Conservation (phyloP, 1,140 invertebrate species). For the Habropoda laboriosa region DNA sequence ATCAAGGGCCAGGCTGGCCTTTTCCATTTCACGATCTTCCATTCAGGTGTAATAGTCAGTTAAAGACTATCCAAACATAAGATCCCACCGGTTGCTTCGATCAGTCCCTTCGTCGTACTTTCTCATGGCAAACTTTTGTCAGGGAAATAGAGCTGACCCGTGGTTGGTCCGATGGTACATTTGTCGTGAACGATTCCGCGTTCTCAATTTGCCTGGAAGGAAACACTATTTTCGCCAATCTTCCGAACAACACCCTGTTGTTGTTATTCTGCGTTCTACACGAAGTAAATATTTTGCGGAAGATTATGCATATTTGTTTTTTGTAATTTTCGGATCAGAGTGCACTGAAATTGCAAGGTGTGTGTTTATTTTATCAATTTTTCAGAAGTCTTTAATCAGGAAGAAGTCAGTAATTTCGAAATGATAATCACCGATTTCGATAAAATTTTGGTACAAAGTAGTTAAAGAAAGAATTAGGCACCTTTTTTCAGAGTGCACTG, state of each 20-base stretch:
- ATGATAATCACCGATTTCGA: too few species aligned
- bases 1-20: conserved; percentile 76
- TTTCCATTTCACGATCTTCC: conserved; percentile 71
- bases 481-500: too few species aligned
- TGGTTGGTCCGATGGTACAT: not conserved
- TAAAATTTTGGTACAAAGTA: too few species aligned
- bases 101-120: conserved; percentile 34
- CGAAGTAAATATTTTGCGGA: too few species aligned
- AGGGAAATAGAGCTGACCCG: not conserved
- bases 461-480: too few species aligned
- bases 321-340: too few species aligned
- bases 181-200: not conserved
- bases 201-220: conserved; percentile 13
- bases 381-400: too few species aligned
- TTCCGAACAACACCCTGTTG: not conserved
- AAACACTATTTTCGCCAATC: not conserved
- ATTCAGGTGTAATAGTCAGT: conserved; percentile 82
- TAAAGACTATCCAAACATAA: conserved; percentile 79
- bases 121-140: conserved; percentile 43
- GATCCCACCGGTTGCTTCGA: conserved; percentile 64
- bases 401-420: too few species aligned
- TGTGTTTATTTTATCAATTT: too few species aligned
- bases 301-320: too few species aligned
- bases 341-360: too few species aligned
- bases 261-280: not conserved